Evolutionary conservation across 2,113 vertebrate genomes (phyloP).

Genomic region (Lonchura striata): DNA sequence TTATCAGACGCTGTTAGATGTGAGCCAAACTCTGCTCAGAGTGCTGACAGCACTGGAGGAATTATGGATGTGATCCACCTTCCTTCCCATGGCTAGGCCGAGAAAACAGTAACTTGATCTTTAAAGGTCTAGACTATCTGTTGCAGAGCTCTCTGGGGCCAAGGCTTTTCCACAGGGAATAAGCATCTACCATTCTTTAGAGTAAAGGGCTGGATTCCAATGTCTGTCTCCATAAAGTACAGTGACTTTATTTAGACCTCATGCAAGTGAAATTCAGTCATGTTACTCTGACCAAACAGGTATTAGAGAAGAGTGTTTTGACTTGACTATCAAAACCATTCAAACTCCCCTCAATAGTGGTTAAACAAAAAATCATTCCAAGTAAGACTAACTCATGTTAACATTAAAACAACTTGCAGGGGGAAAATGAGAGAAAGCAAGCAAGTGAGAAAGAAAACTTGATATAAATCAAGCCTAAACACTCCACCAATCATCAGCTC

Average conservation of each 20-base stretch:
- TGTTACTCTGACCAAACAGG: background rate
- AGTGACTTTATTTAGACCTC: background rate
- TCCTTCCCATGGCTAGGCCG: background rate
- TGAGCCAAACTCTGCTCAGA: background rate
- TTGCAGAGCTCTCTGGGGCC: background rate
- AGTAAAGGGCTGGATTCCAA: background rate
- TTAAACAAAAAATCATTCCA: background rate
- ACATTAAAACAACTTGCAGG: background rate
- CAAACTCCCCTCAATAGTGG: background rate
- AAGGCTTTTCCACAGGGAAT: background rate
- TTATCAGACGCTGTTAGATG: background rate
- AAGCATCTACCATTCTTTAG: background rate
- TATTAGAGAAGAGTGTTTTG: background rate
- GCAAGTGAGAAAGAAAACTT: background rate
- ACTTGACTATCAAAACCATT: background rate
- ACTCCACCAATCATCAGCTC: conserved; percentile 55
- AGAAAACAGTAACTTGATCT: background rate
- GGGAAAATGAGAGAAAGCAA: background rate
- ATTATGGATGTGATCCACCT: background rate
- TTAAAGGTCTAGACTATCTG: background rate
- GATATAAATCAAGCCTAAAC: conserved; percentile 71
- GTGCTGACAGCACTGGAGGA: background rate
- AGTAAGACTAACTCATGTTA: background rate
- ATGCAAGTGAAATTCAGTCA: background rate
- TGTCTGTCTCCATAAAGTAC: background rate